Evolutionary conservation across 2,888 invertebrate genomes (phyloP), one percentile per base, ranked within the genome.

Genomic region (Idaea dimidiata): DNA sequence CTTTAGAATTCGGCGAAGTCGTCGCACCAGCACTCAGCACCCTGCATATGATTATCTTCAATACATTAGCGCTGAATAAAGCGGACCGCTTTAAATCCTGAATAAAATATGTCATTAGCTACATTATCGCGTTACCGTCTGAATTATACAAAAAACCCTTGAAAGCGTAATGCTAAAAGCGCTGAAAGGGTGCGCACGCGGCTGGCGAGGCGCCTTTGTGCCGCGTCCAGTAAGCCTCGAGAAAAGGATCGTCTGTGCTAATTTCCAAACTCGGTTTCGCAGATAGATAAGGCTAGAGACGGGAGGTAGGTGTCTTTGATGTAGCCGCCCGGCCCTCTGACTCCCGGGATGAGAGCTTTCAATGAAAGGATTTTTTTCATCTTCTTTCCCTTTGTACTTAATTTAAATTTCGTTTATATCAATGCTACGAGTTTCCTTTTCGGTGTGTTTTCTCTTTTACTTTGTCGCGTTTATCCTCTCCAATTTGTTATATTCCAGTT

Each of bases 391-490:
- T 92, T 92, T 92, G 92, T 92, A 91, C 90, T 92, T 92, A 92
- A 92, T 92, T 92, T 92, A 92, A 92, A 92, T 92, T 92, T 92
- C 92, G 92, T 92, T 92, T 92, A 92, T 92, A 92, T 91, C 92
- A 91, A 91, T 91, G 91, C 91, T 90, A 79, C 84, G 91, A 88
- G 89, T 91, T 91, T 91, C 91, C 91, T 90, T 89, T 88, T 85
- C 83, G 85, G 87, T 88, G 89, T 91, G 90, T 91, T 90, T 91
- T 91, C 88, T 89, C 88, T 91, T 91, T 91, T 89, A 91, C 92
- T 91, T 92, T 91, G 91, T 91, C 91, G 91, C 91, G 90, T 88
- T 91, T 91, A 89, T 91, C 89, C 91, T 88, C 89, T 88, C 84
- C 91, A 91, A 89, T 91, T 90, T 90, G 91, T 90, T 89, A 88